Conservation (phyloP, 23 tunicate species). For the Diplosoma virens region DNA sequence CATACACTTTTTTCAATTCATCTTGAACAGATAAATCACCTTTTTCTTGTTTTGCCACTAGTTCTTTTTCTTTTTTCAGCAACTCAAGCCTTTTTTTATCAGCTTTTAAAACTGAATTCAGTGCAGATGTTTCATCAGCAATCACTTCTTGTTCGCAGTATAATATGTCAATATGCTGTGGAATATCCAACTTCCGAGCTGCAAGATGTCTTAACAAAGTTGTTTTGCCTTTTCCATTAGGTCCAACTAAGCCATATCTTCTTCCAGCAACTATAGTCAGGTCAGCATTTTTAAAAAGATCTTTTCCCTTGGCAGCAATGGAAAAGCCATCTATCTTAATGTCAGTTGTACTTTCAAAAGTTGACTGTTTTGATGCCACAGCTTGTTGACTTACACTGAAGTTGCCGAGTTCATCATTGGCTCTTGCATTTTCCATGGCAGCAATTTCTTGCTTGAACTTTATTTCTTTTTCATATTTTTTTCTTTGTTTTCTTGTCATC, state of each 20-base stretch:
- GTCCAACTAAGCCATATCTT: conserved; percentile 97
- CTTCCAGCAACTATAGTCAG: conserved; percentile 90
- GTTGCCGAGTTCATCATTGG: conserved; percentile 78
- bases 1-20: conserved; percentile 83
- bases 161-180: conserved; percentile 88
- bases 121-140: conserved; percentile 90
- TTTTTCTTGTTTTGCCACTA: conserved; percentile 54
- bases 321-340: conserved; percentile 94
- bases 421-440: conserved; percentile 68
- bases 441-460: conserved; percentile 64
- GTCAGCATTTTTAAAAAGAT: conserved; percentile 88
- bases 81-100: conserved; percentile 71
- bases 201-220: conserved; percentile 91
- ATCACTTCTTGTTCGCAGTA: conserved; percentile 98
- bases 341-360: conserved; percentile 62
- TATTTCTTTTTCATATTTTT: conserved; percentile 73
- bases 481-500: conserved; percentile 93
- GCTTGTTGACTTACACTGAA: conserved; percentile 79
- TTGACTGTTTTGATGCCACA: neutral
- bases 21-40: conserved; percentile 88
- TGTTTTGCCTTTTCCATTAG: conserved; percentile 98
- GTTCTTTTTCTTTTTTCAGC: conserved; percentile 64
- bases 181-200: conserved; percentile 73
- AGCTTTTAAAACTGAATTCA: conserved; percentile 91
- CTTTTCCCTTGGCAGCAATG: conserved; percentile 97